Conservation (phyloP, 64 coral and sea anemone genomes). For the Stichodactyla helianthus region DNA sequence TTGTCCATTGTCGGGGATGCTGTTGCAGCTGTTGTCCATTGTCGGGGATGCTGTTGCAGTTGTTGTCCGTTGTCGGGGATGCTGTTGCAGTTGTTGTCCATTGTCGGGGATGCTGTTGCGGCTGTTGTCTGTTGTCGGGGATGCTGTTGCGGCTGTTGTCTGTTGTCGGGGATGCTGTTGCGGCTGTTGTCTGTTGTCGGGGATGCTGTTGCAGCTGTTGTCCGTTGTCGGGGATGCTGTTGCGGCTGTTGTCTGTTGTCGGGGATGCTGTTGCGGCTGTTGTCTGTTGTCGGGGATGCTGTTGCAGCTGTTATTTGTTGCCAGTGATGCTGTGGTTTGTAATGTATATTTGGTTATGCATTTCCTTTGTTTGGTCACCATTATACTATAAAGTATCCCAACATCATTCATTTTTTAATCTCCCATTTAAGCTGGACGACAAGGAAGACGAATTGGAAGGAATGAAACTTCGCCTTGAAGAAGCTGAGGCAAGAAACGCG, state of each 20-base stretch:
- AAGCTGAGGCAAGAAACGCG: constrained; percentile 60
- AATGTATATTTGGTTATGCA: background rate
- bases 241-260: background rate
- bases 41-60: too few relatives aligned
- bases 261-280: background rate
- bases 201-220: background rate
- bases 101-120: too few relatives aligned
- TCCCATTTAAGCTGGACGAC: constrained; percentile 72
- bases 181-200: background rate
- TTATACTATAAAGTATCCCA: background rate
- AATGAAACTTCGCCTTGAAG: constrained; percentile 66
- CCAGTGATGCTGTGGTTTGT: background rate
- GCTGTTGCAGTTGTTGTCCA: too few relatives aligned
- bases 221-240: background rate
- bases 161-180: background rate
- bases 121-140: too few relatives aligned
- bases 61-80: too few relatives aligned
- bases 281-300: background rate
- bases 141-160: background rate
- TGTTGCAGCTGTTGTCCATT: too few relatives aligned
- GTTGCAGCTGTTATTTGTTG: background rate
- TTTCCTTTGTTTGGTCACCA: background rate
- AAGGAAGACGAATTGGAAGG: constrained; percentile 77
- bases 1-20: too few relatives aligned
- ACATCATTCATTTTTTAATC: background rate